Conservation (phyloP, 1,140 invertebrate genomes). For the Diprion similis region DNA sequence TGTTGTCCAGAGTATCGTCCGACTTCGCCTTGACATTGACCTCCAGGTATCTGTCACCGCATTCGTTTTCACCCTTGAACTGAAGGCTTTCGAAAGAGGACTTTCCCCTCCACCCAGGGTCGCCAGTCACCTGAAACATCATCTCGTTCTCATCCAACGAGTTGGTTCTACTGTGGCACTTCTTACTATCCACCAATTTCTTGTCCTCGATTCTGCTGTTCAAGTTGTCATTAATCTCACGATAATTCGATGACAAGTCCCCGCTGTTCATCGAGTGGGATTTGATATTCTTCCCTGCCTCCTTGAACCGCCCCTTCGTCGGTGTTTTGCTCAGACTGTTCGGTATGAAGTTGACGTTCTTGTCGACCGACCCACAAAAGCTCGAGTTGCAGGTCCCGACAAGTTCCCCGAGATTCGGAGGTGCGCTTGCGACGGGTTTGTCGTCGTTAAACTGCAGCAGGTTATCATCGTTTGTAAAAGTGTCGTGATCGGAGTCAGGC, state of each 20-base stretch:
- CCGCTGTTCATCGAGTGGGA: constrained; percentile 24
- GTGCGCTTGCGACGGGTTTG: constrained; percentile 17
- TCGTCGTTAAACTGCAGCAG: constrained; percentile 27
- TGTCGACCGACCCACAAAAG: constrained; percentile 25
- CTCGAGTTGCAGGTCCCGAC: constrained; percentile 10
- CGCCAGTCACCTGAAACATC: constrained; percentile 27
- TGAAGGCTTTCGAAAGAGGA: constrained; percentile 23
- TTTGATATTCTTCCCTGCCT: constrained; percentile 36
- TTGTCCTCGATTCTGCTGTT: constrained; percentile 35
- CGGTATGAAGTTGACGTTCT: constrained; percentile 40
- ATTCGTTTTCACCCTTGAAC: constrained; percentile 9
- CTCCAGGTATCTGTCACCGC: constrained; percentile 21
- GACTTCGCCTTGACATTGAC: constrained; percentile 35
- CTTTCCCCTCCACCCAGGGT: constrained; percentile 25
- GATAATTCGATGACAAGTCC: neutral
- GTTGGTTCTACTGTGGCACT: constrained; percentile 39
- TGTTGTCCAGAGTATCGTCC: constrained; percentile 31
- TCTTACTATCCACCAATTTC: constrained; percentile 33
- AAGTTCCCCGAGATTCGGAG: neutral
- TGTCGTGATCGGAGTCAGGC: neutral
- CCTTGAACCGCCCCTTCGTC: constrained; percentile 27
- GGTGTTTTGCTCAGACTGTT: constrained; percentile 41
- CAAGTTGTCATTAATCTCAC: constrained; percentile 39
- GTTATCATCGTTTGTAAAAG: constrained; percentile 22
- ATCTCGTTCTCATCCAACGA: constrained; percentile 43